Percentiles rank a stretch among this genome's conserved stretches.
Evolutionary conservation across 2,113 vertebrate species (phyloP).

Genomic region (Cavia porcellus): DNA sequence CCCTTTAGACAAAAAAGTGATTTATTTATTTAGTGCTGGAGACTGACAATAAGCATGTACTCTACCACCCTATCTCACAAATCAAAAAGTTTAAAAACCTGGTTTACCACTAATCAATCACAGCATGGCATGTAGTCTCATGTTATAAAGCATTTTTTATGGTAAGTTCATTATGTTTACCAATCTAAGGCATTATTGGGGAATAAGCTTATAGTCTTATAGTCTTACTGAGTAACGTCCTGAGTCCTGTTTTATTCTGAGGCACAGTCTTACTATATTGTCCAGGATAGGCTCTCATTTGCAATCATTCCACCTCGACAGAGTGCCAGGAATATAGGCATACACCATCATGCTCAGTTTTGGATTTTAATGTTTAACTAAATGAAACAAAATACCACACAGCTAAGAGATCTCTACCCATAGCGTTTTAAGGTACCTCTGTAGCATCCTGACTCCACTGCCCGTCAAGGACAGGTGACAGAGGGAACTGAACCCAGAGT

Average conservation of each 20-base stretch:
- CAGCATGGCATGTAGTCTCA: background rate
- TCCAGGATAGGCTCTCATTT: background rate
- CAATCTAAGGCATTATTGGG: background rate
- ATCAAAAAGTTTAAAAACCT: background rate
- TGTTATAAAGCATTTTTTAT: background rate
- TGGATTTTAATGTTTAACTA: slow-evolving; percentile 1
- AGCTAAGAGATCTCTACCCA: background rate
- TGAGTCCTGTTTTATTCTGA: background rate
- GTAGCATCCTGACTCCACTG: background rate
- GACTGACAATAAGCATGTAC: background rate
- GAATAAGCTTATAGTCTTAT: background rate
- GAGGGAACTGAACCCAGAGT: background rate
- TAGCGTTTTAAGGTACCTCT: background rate
- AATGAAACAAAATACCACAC: background rate
- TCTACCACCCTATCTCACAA: background rate
- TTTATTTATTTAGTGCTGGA: background rate
- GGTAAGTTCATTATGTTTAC: background rate
- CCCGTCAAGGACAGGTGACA: background rate
- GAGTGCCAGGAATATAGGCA: background rate
- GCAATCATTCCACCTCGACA: background rate
- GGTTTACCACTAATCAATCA: background rate
- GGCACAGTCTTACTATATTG: background rate
- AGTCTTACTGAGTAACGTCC: background rate
- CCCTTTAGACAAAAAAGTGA: background rate
- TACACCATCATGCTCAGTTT: background rate